Percentiles rank a stretch among this genome's conserved stretches.
Evolutionary conservation across 2,113 vertebrate species (phyloP).

Genomic region (Rhinichthys klamathensis): DNA sequence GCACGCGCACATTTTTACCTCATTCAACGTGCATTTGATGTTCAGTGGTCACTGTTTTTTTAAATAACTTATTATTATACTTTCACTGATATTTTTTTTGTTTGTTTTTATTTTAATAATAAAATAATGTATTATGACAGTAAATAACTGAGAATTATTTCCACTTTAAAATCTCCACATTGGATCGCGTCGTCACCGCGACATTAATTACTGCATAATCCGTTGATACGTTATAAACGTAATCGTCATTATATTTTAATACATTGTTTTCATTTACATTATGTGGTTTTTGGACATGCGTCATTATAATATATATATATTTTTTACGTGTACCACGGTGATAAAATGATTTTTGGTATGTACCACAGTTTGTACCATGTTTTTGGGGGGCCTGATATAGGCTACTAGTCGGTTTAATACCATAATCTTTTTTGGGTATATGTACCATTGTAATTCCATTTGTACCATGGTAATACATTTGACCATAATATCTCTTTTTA

Average conservation of each 20-base stretch:
- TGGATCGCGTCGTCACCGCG: background rate
- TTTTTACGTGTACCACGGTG: background rate
- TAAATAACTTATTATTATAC: too few species aligned
- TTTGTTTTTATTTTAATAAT: background rate
- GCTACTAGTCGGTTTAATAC: background rate
- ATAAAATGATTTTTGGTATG: background rate
- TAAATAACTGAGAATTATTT: background rate
- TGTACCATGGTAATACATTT: background rate
- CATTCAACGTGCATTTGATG: background rate
- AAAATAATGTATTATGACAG: background rate
- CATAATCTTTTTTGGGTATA: background rate
- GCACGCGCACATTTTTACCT: background rate
- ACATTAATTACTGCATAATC: background rate
- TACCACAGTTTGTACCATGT: background rate
- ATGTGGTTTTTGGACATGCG: background rate
- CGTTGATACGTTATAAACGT: background rate
- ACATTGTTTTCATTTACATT: background rate
- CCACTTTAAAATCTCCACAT: background rate
- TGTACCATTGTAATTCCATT: background rate
- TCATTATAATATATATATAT: background rate
- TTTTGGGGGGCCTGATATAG: background rate
- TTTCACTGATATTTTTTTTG: background rate
- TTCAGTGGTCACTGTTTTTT: background rate
- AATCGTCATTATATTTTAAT: background rate
- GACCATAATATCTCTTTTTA: background rate